Base-by-base conservation (phyloP, 2,888 invertebrate genomes). In the Boloria selene region DNA sequence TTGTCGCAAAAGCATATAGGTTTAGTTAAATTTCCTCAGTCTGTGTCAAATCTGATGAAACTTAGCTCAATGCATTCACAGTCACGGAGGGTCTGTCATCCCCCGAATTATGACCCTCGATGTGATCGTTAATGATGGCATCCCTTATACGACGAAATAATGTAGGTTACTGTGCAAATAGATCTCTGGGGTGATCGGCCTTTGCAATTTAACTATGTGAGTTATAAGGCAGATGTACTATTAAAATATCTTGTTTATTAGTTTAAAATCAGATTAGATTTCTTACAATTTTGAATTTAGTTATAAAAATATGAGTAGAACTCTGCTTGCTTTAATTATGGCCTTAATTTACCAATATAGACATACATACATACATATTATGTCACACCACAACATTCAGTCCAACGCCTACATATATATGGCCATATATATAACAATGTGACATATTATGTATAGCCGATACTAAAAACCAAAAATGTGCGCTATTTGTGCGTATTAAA, bases 151-250 rank as follows among this genome's bases (percentile, higher is more conserved):
- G 81, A 78, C 81, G 80, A 78, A 78, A 84, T 84, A 81, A 91
- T 90, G 90, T 91, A 90, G 91, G 91, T 92, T 91, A 92, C 91
- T 91, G 89, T 90, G 91, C 82, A 92, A 92, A 92, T 89, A 91
- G 83, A 72, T 70, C 76, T 72, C 73, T 72, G 80, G 87, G 90
- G 88, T 87, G 79, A 82, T 79, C 84, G 84, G 77, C 82, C 86
- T 84, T 78, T 77, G 75, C 72, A 53, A 65, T 65, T 38, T 61
- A 72, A 62, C 65, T 68, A 55, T 70, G 67, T 70, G 69, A 64
- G 50, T 45, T 52, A 59, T 64, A 56, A n/a, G 42, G 18, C n/a
- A 56, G 56, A 50, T 54, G 47, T 47, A 59, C 18, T 50, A 16
- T 10, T 38, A 38, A 50, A 49, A 14, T 17, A 49, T 44, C 5